phyloP scores from a whole-genome alignment of 2,797 vertebrate genomes.

The Rhinatrema bivittatum region DNA sequence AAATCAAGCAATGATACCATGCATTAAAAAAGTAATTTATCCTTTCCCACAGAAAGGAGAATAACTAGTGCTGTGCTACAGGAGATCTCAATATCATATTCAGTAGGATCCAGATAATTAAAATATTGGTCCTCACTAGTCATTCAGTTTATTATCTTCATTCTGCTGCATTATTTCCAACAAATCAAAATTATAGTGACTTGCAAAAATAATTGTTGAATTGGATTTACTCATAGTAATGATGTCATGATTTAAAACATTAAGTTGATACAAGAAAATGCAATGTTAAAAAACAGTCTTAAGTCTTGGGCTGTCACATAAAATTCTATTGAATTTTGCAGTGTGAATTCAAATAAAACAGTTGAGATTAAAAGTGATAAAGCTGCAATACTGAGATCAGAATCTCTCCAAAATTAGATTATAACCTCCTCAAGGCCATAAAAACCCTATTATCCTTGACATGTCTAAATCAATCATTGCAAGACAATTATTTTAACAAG shows the following conservation, averaged over 20 bases:
- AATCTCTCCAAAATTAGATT: conserved; percentile 52
- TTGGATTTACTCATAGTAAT: conserved; percentile 37
- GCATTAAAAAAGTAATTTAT: no score
- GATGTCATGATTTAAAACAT: conserved; percentile 47
- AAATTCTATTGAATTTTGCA: conserved; percentile 43
- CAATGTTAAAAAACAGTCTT: conserved; percentile 15
- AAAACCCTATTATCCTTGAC: conserved; percentile 51
- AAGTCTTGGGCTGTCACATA: conserved; percentile 34
- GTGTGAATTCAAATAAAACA: conserved; percentile 51
- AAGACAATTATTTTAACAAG: conserved; percentile 50
- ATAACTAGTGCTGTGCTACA: no score
- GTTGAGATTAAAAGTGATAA: conserved; percentile 56
- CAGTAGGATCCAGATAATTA: no score
- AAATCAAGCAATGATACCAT: no score
- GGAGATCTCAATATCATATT: no score
- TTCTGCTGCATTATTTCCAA: no score
- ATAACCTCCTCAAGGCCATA: conserved; percentile 36
- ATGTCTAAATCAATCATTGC: conserved; percentile 49
- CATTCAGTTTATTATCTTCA: no score
- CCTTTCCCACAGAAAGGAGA: no score
- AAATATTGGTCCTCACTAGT: no score
- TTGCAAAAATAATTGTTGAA: conserved; percentile 42
- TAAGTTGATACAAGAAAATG: conserved; percentile 29
- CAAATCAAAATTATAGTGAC: no score
- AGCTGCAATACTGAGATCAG: conserved; percentile 32